Percentiles rank a stretch among this genome's conserved stretches.
Conservation (phyloP, 2,888 invertebrate genomes). For the Melanotus villosus region DNA sequence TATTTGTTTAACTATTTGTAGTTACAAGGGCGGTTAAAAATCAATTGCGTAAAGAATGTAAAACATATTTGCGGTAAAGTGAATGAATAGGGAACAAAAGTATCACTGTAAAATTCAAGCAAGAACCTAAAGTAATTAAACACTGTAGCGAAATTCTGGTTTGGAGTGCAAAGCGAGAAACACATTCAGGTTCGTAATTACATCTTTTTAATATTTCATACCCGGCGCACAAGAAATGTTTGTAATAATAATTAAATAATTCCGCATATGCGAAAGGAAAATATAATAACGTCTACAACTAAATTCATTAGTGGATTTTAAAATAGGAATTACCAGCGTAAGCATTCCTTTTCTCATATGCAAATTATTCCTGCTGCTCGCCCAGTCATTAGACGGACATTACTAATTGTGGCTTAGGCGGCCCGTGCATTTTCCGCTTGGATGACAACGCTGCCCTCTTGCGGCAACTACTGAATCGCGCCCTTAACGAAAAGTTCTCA, state of each 20-base stretch:
- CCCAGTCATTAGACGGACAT: constrained; percentile 52
- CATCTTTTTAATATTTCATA: constrained; percentile 53
- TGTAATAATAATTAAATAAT: constrained; percentile 58
- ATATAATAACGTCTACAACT: constrained; percentile 49
- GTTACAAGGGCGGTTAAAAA: no score
- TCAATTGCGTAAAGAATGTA: no score
- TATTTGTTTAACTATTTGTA: no score
- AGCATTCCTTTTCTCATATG: constrained; percentile 52
- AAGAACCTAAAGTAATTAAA: constrained; percentile 3
- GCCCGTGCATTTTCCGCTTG: constrained; percentile 51
- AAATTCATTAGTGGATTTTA: constrained; percentile 58
- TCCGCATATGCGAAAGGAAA: constrained; percentile 51
- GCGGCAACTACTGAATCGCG: constrained; percentile 22
- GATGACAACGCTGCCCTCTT: constrained; percentile 44
- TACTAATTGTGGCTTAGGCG: constrained; percentile 53
- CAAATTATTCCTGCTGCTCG: constrained; percentile 48
- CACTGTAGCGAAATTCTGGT: constrained; percentile 25
- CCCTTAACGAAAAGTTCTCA: background rate
- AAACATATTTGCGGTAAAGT: background rate
- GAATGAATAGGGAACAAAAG: background rate
- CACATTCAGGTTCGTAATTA: constrained; percentile 44
- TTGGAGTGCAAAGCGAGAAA: constrained; percentile 36
- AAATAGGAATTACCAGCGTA: constrained; percentile 53
- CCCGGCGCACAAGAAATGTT: constrained; percentile 53
- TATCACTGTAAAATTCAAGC: background rate